Evolutionary conservation across 2,888 invertebrate species (phyloP).

Genomic region (Tachina grossa): DNA sequence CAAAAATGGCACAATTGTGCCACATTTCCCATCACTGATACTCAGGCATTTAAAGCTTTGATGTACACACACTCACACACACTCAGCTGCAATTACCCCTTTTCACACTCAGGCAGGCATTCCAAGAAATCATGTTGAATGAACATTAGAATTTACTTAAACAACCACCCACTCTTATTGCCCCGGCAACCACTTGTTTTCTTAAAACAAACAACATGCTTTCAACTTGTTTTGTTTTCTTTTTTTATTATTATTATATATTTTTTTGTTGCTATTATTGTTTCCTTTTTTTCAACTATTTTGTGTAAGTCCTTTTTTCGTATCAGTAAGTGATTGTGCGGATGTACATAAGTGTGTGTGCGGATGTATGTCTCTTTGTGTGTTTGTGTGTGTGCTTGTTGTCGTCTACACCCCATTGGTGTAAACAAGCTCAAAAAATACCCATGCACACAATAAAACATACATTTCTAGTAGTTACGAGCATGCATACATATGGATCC

Average conservation of each 20-base stretch:
- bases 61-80: not conserved
- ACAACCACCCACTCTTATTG: constrained; percentile 66
- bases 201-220: constrained; percentile 78
- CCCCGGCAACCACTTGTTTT: constrained; percentile 82
- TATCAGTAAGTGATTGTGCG: not conserved
- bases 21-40: too few relatives aligned
- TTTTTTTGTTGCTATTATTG: constrained; percentile 29
- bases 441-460: constrained; percentile 1
- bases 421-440: constrained; percentile 25
- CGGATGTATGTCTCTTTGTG: not conserved
- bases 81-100: constrained; percentile 21
- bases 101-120: constrained; percentile 42
- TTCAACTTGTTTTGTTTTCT: constrained; percentile 53
- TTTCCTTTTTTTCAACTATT: constrained; percentile 9
- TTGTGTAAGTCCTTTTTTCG: constrained; percentile 47
- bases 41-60: not conserved
- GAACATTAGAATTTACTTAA: constrained; percentile 61
- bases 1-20: too few relatives aligned
- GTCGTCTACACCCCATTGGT: constrained; percentile 34
- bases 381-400: constrained; percentile 14
- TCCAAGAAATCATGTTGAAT: constrained; percentile 51
- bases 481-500: constrained; percentile 6
- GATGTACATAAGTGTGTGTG: not conserved
- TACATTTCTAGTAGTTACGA: not conserved
- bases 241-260: constrained; percentile 43